These are phyloP conservation scores for Acronicta alni DNA, from an alignment of 2,888 invertebrate genomes.

Conservation along the genomic window DNA sequence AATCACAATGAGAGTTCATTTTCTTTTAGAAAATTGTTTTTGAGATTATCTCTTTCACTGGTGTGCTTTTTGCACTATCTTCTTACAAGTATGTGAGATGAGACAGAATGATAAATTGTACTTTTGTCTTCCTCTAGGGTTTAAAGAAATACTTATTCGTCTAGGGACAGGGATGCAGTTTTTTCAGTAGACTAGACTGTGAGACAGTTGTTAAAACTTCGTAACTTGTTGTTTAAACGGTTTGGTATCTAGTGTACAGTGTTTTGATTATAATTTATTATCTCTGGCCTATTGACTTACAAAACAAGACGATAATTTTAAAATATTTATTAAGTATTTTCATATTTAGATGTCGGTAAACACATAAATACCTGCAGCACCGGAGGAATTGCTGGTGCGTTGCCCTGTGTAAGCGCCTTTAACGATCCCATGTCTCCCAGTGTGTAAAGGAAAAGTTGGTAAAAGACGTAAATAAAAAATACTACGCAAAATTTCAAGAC, in stretches of 20 bases:
- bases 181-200: neutral
- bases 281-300: no score
- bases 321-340: no score
- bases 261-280: no score
- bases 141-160: constrained; percentile 11
- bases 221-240: neutral
- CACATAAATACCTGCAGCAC: no score
- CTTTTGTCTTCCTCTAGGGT: constrained; percentile 12
- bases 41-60: constrained; percentile 39
- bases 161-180: neutral
- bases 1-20: constrained; percentile 48
- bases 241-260: no score
- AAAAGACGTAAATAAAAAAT: neutral
- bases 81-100: constrained; percentile 41
- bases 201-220: neutral
- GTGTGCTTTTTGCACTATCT: constrained; percentile 36
- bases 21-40: constrained; percentile 57
- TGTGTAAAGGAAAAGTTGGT: neutral
- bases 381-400: no score
- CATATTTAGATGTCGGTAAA: no score
- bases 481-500: constrained; percentile 4
- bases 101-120: constrained; percentile 41
- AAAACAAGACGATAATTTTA: no score
- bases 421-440: no score
- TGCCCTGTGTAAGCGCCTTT: no score